Conservation (phyloP, 2,797 vertebrate species). For the Microctenopoma steveboyesi region DNA sequence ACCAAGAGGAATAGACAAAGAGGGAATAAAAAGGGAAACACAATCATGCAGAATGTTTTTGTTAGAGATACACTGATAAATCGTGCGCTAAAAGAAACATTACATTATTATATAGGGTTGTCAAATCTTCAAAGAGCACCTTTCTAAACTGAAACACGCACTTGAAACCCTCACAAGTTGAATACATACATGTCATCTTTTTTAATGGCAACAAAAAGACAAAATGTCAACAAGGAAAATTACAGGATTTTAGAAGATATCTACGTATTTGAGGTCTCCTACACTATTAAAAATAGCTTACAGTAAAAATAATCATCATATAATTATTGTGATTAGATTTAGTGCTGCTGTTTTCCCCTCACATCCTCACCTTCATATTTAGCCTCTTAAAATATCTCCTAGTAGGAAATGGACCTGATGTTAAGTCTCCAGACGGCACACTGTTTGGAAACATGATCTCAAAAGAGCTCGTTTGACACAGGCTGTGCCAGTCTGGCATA, state of each 20-base stretch:
- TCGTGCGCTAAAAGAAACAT: not conserved
- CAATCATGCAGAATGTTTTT: constrained; percentile 1
- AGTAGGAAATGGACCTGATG: constrained; percentile 24
- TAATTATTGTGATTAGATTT: not conserved
- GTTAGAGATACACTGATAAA: constrained; percentile 13
- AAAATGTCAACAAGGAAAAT: too few species aligned
- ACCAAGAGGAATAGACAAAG: not conserved
- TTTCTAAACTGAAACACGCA: too few species aligned
- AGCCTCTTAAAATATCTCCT: constrained; percentile 35
- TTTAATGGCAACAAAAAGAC: too few species aligned
- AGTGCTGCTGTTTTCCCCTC: constrained; percentile 38
- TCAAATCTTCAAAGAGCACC: not conserved
- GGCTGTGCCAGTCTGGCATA: constrained; percentile 28
- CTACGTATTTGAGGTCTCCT: too few species aligned
- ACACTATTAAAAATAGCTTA: too few species aligned
- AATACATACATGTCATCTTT: not conserved
- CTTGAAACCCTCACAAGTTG: too few species aligned
- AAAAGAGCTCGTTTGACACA: constrained; percentile 33
- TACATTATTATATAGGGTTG: not conserved
- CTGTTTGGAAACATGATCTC: constrained; percentile 62
- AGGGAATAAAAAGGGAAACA: not conserved
- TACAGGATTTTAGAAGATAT: too few species aligned
- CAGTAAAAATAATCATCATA: too few species aligned
- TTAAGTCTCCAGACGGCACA: constrained; percentile 18
- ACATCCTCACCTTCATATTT: constrained; percentile 23